Evolutionary conservation across 2,797 vertebrate genomes (phyloP), one percentile per base, ranked within the genome.

Genomic region (Cyclopterus lumpus): DNA sequence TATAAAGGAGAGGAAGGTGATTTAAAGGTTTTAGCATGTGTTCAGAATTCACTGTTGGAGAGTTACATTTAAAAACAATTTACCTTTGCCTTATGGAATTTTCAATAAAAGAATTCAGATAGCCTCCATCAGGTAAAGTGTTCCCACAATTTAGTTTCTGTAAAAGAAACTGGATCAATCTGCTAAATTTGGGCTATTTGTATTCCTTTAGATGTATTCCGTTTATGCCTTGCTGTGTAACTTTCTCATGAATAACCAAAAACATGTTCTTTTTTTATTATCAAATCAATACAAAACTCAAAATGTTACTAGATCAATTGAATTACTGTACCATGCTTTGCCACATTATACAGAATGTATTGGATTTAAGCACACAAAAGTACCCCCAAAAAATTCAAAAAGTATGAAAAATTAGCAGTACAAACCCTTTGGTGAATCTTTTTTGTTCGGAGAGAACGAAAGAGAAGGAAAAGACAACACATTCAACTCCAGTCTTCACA

Each of bases 1-100:
- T 85, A 66, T 71, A 77, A 77, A 61, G 49, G 42, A 64, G 76
- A 80, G 72, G 73, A 67, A 69, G 65, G 80, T 16, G 73, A 80
- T 83, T 88, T 85, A 66, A 85, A 88, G 79, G 77, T 85, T 86
- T 78, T 18, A 75, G 70, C 62, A 46, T 71, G 77, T 67, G 69
- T 76, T 80, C 54, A 16, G 68, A 69, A 73, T 75, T 77, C 67
- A 75, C 71, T 79, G 72, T 61, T 34, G 28, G 60, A 42, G 69
- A 77, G 18, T 74, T 79, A 53, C 42, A 81, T 84, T 83, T 81
- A 63, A 83, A 83, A 75, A 76, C 62, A 71, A 80, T 82, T 73
- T 30, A 77, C 84, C 66, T 62, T 71, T 0, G 38, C 57, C 78
- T 86, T 75, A 70, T 72, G 66, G 70, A 68, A 77, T 77, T 68